Percentiles rank a stretch among this genome's conserved stretches.
phyloP scores from a whole-genome alignment of 2,888 invertebrate genomes.

The Eumacrocentrus americanus region DNA sequence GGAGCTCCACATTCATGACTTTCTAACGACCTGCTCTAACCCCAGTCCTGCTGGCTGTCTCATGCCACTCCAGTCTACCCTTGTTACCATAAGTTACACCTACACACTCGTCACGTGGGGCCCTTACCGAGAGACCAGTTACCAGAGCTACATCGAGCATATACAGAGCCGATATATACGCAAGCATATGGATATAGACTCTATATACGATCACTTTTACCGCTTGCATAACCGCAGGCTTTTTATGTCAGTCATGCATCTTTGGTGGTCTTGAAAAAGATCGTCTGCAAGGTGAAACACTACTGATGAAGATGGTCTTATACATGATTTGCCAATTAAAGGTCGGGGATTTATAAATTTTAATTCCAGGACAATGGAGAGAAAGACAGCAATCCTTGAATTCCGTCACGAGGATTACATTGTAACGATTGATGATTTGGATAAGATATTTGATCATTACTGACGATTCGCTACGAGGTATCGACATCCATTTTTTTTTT shows the following conservation, averaged over 20 bases:
- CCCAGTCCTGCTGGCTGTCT: slow-evolving; percentile 14
- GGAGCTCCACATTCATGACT: slow-evolving; percentile 50
- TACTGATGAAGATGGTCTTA: no score
- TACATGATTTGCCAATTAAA: neutral
- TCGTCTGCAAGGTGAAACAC: no score
- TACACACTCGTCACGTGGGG: slow-evolving; percentile 42
- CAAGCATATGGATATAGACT: no score
- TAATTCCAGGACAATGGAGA: no score
- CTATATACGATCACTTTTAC: slow-evolving; percentile 39
- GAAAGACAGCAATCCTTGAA: no score
- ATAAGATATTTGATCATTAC: no score
- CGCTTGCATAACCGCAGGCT: slow-evolving; percentile 28
- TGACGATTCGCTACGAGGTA: no score
- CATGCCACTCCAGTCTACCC: slow-evolving; percentile 27
- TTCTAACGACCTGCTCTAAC: slow-evolving; percentile 48
- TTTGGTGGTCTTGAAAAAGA: neutral
- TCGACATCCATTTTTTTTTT: no score
- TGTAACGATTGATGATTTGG: no score
- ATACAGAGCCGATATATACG: no score
- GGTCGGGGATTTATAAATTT: no score
- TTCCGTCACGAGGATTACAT: no score
- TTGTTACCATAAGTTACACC: slow-evolving; percentile 46
- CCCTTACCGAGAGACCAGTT: slow-evolving; percentile 29
- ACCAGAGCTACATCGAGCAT: slow-evolving; percentile 24
- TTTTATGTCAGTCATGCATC: neutral